Evolutionary conservation across 2,797 vertebrate species (phyloP).

Genomic region (Sebastes hopkinsi): DNA sequence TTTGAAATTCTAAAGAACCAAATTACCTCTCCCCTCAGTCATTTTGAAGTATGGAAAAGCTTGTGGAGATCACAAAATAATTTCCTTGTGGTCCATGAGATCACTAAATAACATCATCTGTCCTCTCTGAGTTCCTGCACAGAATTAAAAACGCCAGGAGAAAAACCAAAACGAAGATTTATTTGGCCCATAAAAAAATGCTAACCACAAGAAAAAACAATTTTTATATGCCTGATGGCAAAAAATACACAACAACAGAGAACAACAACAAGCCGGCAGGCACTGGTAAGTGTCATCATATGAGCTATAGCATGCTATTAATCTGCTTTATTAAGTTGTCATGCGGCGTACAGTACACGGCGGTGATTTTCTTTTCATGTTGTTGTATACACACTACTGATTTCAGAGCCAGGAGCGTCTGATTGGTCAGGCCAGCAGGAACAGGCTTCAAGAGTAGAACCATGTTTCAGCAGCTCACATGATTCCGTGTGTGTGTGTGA

Average conservation of each 20-base stretch:
- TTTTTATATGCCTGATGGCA: neutral
- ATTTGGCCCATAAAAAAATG: neutral
- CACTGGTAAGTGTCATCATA: neutral
- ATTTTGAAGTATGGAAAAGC: neutral
- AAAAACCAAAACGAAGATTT: neutral
- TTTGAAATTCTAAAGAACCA: neutral
- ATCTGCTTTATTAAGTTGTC: slow-evolving; percentile 23
- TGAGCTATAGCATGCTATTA: neutral
- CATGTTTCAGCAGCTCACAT: neutral
- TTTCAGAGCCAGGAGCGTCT: slow-evolving; percentile 10
- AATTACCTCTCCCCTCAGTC: neutral
- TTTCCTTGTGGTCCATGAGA: neutral
- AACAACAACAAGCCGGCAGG: neutral
- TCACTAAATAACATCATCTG: neutral
- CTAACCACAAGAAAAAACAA: neutral
- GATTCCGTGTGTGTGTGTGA: neutral
- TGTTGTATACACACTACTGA: slow-evolving; percentile 26
- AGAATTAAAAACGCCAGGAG: neutral
- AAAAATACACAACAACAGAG: neutral
- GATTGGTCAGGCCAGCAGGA: neutral
- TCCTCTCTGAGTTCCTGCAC: neutral
- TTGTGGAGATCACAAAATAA: neutral
- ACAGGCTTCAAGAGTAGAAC: neutral
- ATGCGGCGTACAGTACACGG: neutral
- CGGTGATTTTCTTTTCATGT: slow-evolving; percentile 27